Base-by-base conservation (phyloP, 2,113 vertebrate genomes). In the Brachyhypopomus gauderio region DNA sequence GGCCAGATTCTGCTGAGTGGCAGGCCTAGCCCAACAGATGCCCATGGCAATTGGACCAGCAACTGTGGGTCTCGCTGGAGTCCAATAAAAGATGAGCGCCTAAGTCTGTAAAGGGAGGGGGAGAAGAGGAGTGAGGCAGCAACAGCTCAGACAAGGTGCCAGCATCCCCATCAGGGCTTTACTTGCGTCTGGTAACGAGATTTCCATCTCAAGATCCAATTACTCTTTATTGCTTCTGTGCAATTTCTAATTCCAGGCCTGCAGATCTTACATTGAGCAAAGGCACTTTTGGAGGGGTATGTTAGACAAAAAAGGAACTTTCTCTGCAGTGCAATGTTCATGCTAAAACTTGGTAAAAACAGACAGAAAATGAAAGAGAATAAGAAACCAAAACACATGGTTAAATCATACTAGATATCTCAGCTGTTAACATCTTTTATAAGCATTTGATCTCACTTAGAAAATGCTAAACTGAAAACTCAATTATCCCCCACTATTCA, bases 221-320 rank as follows among this genome's bases (percentile, higher is more conserved):
- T 88, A 86, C 82, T 80, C 82, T 86, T 87, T 86, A 87, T 86
- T 84, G 80, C 85, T 80, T 85, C 85, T 79, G 73, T 82, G 83
- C 77, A 58, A 77, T 77, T 83, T 85, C 76, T 84, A 84, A 88
- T 84, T 80, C 83, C 62, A 74, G 79, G 83, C 82, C 69, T 72
- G 77, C 58, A 79, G 62, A 79, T 77, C 72, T 75, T 66, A 70
- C 64, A 58, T 59, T 22, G 73, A 34, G 41, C 22, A 66, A 81
- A 77, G 63, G 75, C 75, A 83, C 20, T 34, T 1, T 30, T 83
- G 75, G 19, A 16, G 30, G 73, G 62, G 66, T 20, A 52, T 56
- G 55, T 64, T 62, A 72, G 41, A 56, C 3, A 83, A 77, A 71
- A 30, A 82, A 52, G 70, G 72, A 76, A 66, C 36, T 30, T 60